Evolutionary conservation across 2,888 invertebrate species (phyloP).

Genomic region (Dicyrtoma fusca): DNA sequence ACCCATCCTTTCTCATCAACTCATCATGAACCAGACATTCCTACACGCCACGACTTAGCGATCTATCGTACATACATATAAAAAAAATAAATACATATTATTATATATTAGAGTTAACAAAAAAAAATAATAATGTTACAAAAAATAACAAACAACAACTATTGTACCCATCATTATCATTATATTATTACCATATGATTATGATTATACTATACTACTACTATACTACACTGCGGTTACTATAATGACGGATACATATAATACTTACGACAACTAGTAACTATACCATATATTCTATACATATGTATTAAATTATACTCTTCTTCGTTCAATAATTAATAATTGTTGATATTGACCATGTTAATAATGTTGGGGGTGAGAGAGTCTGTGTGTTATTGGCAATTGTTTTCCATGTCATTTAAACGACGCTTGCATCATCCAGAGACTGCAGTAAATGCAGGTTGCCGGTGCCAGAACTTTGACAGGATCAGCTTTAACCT

Average conservation of each 20-base stretch:
- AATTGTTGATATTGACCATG: conserved; percentile 36
- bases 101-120: conserved; percentile 9
- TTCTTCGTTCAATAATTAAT: conserved; percentile 33
- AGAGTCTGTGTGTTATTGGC: too few species aligned
- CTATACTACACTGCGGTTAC: conserved; percentile 6
- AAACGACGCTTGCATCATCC: too few species aligned
- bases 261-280: conserved; percentile 21
- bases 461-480: too few species aligned
- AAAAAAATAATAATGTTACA: conserved; percentile 5
- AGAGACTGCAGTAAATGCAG: too few species aligned
- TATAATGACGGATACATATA: conserved; percentile 24
- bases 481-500: too few species aligned
- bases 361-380: too few species aligned
- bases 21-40: conserved; percentile 32
- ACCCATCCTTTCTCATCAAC: conserved; percentile 33
- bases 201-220: conserved; percentile 19
- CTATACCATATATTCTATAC: conserved; percentile 7
- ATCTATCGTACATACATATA: conserved; percentile 24
- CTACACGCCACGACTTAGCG: conserved; percentile 34
- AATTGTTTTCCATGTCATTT: too few species aligned
- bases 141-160: conserved; percentile 22
- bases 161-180: conserved; percentile 30
- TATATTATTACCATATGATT: conserved; percentile 23
- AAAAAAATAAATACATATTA: conserved; percentile 14
- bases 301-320: conserved; percentile 16